Base-by-base conservation (phyloP, 2,888 invertebrate species). In the Brachyptera risi region DNA sequence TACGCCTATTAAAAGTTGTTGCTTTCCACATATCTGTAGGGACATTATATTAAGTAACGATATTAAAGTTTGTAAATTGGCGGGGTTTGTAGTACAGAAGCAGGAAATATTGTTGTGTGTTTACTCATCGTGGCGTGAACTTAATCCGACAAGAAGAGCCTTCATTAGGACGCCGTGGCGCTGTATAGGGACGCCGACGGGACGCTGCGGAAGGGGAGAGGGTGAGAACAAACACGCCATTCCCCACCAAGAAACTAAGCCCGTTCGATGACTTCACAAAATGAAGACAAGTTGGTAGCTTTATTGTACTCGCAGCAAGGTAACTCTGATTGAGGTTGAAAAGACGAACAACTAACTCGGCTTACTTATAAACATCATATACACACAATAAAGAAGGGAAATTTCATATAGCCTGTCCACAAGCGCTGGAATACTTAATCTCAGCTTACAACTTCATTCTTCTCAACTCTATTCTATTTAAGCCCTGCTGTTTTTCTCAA, bases 211-310 rank as follows among this genome's bases (percentile, higher is more conserved):
- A 31, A n/a, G n/a, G n/a, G 26, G n/a, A n/a, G 21, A 11, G 19
- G 44, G 13, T n/a, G 40, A 21, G 2, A 47, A 24, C 24, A 23
- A 47, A 47, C 47, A 47, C 47, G 9, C 19, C 42, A 17, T 42
- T n/a, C 19, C 42, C 15, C n/a, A 15, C 47, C 19, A 37, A 21
- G 54, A 37, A 37, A 17, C 17, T 19, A n/a, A 11, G 35, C 31
- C 35, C 19, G 61, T 61, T 61, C 61, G 57, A 61, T 50, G 61
- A 61, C 58, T 61, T n/a, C 50, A 35, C 50, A 50, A 54, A 61
- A 61, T 61, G 57, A 61, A 61, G 61, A 58, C 57, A 61, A 61
- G 51, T 57, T 51, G 38, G 13, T 11, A 1, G 35, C 35, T 37
- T 35, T 54, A 54, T 54, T 31, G 31, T 31, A 7, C 31, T n/a